Conservation (phyloP, 1,140 invertebrate species). For the Scaptomyza montana region DNA sequence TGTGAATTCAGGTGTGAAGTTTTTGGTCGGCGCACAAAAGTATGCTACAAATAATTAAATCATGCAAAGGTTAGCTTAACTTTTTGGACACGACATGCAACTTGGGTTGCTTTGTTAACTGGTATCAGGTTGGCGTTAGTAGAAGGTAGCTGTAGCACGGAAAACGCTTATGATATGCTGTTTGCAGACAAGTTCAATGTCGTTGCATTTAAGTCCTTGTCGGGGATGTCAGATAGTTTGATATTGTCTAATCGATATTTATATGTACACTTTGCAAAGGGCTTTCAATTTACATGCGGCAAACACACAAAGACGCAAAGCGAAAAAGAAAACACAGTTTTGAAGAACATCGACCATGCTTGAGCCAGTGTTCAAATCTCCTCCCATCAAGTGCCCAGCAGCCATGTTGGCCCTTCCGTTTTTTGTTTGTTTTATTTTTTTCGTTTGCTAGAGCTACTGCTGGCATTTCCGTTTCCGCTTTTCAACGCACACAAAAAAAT, state of each 20-base stretch:
- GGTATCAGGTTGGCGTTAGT: not conserved
- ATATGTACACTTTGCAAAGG: slow-evolving; percentile 44
- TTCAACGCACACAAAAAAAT: slow-evolving; percentile 37
- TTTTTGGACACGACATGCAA: slow-evolving; percentile 42
- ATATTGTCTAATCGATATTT: slow-evolving; percentile 79
- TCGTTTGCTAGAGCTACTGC: slow-evolving; percentile 31
- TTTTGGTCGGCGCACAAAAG: slow-evolving; percentile 72
- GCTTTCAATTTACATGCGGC: slow-evolving; percentile 58
- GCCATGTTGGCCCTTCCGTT: slow-evolving; percentile 28
- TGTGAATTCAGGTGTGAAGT: slow-evolving; percentile 77
- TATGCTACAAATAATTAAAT: slow-evolving; percentile 80
- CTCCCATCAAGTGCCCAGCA: slow-evolving; percentile 25
- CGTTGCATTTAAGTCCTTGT: slow-evolving; percentile 62
- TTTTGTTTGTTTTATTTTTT: slow-evolving; percentile 20
- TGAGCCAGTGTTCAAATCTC: slow-evolving; percentile 4
- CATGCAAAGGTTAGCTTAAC: slow-evolving; percentile 67
- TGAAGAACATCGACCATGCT: slow-evolving; percentile 16
- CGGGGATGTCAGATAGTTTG: slow-evolving; percentile 66
- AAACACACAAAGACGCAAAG: slow-evolving; percentile 25
- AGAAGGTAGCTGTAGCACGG: not conserved
- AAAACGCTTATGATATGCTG: not conserved
- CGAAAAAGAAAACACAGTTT: slow-evolving; percentile 13
- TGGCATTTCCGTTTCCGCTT: slow-evolving; percentile 70
- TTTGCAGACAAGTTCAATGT: slow-evolving; percentile 70
- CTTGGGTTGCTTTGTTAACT: not conserved